A percentile compares a stretch with the other conserved stretches of the same genome.
phyloP scores from a whole-genome alignment of 2,113 vertebrate genomes.

The Pheucticus melanocephalus region DNA sequence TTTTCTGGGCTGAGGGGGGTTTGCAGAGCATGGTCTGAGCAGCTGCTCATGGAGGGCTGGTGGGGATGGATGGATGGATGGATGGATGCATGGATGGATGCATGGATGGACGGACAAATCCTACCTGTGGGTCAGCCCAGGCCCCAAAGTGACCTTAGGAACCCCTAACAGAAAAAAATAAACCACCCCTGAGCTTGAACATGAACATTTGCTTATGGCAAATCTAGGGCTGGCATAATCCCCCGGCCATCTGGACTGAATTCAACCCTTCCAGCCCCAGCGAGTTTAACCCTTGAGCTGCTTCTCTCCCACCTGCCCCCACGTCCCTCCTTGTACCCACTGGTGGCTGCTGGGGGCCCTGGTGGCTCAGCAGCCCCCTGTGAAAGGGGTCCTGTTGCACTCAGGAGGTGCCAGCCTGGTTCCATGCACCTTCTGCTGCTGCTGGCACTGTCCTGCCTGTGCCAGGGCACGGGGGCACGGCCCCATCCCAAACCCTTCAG shows the following conservation, averaged over 20 bases:
- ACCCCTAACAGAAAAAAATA: background rate
- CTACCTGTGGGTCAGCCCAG: background rate
- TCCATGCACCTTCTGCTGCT: background rate
- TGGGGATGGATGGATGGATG: background rate
- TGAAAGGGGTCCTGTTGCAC: background rate
- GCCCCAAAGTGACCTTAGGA: background rate
- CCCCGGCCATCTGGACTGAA: background rate
- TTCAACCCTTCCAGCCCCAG: background rate
- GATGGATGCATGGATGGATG: background rate
- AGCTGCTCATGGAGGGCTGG: background rate
- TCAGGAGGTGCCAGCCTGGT: background rate
- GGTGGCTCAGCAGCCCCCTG: background rate
- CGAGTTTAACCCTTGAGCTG: background rate
- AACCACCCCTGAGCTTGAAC: background rate
- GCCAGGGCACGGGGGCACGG: accelerated
- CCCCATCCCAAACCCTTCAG: background rate
- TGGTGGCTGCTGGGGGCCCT: background rate
- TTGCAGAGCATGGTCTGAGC: accelerated
- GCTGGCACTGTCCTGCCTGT: background rate
- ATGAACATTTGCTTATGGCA: background rate
- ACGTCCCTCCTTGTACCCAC: background rate
- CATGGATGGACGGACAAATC: accelerated
- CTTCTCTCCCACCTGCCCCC: background rate
- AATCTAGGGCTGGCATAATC: constrained; percentile 44
- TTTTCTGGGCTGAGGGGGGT: accelerated